These are phyloP conservation scores for Pygocentrus nattereri DNA, from an alignment of 2,797 vertebrate genomes.

Conservation along the genomic window DNA sequence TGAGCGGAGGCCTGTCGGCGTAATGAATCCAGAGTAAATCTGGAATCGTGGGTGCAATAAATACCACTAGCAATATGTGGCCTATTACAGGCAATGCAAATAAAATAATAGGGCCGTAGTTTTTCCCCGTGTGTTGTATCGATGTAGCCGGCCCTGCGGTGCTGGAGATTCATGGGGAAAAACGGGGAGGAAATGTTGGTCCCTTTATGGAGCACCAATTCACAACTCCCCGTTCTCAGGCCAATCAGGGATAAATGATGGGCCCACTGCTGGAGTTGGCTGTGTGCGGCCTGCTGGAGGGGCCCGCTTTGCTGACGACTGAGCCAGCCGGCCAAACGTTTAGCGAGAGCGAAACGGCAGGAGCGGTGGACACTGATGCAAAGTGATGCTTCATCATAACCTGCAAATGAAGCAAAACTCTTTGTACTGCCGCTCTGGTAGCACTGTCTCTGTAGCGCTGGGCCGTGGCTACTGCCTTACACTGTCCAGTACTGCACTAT, in stretches of 20 bases:
- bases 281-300: slow-evolving; percentile 44
- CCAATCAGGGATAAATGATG: slow-evolving; percentile 77
- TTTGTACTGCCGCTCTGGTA: not conserved
- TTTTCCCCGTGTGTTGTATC: slow-evolving; percentile 68
- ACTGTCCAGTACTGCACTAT: not conserved
- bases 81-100: slow-evolving; percentile 82
- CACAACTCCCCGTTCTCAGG: slow-evolving; percentile 57
- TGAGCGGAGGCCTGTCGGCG: slow-evolving; percentile 45
- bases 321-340: slow-evolving; percentile 31
- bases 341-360: not conserved
- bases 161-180: slow-evolving; percentile 78
- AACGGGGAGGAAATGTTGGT: slow-evolving; percentile 66
- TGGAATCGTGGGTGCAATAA: slow-evolving; percentile 64
- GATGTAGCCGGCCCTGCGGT: slow-evolving; percentile 46
- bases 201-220: slow-evolving; percentile 70
- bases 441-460: too few relatives aligned
- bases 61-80: slow-evolving; percentile 69
- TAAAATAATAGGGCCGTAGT: slow-evolving; percentile 80
- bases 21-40: slow-evolving; percentile 69
- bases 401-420: slow-evolving; percentile 38
- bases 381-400: slow-evolving; percentile 51
- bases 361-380: slow-evolving; percentile 27
- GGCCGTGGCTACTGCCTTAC: not conserved
- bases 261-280: slow-evolving; percentile 59
- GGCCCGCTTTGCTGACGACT: slow-evolving; percentile 16